Conservation (phyloP, 2,797 vertebrate species). For the Psittacula echo region DNA sequence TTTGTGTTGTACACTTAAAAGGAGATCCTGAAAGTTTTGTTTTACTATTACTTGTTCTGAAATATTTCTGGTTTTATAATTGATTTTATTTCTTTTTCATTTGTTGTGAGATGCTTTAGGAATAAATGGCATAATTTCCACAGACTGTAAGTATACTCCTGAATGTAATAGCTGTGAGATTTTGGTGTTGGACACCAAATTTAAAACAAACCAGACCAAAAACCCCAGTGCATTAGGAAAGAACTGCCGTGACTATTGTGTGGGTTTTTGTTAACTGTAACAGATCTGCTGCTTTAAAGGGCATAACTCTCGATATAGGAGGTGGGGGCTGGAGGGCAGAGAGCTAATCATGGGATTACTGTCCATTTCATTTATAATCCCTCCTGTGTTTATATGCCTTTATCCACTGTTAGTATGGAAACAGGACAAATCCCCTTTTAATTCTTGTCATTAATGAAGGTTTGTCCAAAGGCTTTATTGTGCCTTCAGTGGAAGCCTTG, state of each 20-base stretch:
- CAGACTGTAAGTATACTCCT: not conserved
- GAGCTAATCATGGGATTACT: slow-evolving; percentile 58
- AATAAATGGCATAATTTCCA: slow-evolving; percentile 36
- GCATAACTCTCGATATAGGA: not conserved
- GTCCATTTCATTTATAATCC: slow-evolving; percentile 59
- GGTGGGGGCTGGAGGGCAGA: not conserved
- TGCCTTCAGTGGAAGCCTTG: slow-evolving; percentile 1
- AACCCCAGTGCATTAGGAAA: not conserved
- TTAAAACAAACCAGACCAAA: slow-evolving; percentile 10
- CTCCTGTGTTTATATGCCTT: slow-evolving; percentile 49
- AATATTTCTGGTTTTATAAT: slow-evolving; percentile 76
- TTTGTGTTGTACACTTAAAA: slow-evolving; percentile 77
- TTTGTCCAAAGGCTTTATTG: slow-evolving; percentile 42
- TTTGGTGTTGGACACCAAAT: slow-evolving; percentile 28
- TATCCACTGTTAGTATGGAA: slow-evolving; percentile 55
- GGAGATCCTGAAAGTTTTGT: slow-evolving; percentile 67
- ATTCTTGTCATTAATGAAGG: slow-evolving; percentile 54
- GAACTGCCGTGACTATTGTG: not conserved
- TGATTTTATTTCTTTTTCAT: slow-evolving; percentile 66
- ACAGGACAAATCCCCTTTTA: slow-evolving; percentile 61
- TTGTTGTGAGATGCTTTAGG: slow-evolving; percentile 41
- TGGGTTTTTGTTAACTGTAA: not conserved
- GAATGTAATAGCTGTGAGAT: slow-evolving; percentile 17
- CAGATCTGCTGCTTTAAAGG: slow-evolving; percentile 49
- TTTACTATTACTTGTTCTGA: slow-evolving; percentile 68